Evolutionary conservation across 2,113 vertebrate genomes (phyloP), one percentile per base, ranked within the genome.

Genomic region (Uria aalge): DNA sequence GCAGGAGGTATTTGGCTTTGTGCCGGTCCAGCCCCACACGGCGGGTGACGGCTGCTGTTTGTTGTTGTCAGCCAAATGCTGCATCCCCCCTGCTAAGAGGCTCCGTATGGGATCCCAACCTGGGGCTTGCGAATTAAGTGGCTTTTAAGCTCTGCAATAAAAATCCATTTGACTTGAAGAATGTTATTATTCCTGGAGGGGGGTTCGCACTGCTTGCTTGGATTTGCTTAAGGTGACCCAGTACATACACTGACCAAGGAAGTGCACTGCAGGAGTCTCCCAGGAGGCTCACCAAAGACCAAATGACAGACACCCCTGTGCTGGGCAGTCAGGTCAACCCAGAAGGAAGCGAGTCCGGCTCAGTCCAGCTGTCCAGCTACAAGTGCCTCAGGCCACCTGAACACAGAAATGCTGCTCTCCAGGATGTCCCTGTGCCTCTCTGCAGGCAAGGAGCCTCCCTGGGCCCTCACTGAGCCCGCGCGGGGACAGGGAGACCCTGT

Each of bases 101-200:
- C 76, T 81, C 73, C 3, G 0, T 23, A 21, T 8, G 78, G 83
- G 62, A 92, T 15, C 85, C 64, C 85, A 62, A 16, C 71, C 81
- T 5, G 30, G 30, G 34, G 38, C 55, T 76, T 0, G 0, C 0
- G 5, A 85, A 79, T 74, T 85, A 50, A 86, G 63, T 4, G 59
- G 17, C 91, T 86, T 85, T 95, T 59, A 85, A 95, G 78, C n/a
- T 77, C 85, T 47, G 78, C 90, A 85, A 85, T 95, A 92, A 96
- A 96, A 82, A 6, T 6, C 23, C 81, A 88, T 93, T 94, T 92
- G 74, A 94, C 78, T 48, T 8, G 12, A 90, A 92, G 77, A 53
- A 88, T 62, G 85, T 85, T 95, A 30, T 88, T 88, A 32, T 50
- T 83, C 29, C 67, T 77, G 67, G 59, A 40, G 66, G 45, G 63